phyloP scores from a whole-genome alignment of 2,888 invertebrate genomes.

The Thumatha senex region DNA sequence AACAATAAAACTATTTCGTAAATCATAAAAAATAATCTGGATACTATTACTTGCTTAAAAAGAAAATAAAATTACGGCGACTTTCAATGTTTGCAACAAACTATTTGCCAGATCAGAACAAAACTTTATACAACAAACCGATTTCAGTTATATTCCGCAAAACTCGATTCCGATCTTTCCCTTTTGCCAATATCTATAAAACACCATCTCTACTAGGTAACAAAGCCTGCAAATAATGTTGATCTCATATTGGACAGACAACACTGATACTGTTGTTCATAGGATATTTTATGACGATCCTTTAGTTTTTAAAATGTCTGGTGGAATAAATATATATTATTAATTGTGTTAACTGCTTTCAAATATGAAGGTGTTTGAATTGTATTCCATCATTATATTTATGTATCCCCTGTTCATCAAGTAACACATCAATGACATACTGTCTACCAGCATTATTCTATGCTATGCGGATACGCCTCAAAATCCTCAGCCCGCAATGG shows the following conservation, averaged over 20 bases:
- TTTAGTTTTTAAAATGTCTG: constrained; percentile 20
- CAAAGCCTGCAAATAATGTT: constrained; percentile 52
- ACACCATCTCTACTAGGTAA: constrained; percentile 53
- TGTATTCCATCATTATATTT: background rate
- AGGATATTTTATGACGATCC: constrained; percentile 29
- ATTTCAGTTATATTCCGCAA: constrained; percentile 53
- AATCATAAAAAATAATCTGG: too few relatives aligned
- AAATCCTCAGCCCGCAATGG: too few relatives aligned
- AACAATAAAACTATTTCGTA: too few relatives aligned
- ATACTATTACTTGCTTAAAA: too few relatives aligned
- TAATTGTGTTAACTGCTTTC: background rate
- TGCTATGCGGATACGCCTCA: too few relatives aligned
- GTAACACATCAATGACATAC: too few relatives aligned
- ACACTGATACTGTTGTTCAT: constrained; percentile 45
- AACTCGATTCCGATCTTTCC: constrained; percentile 53
- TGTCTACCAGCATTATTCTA: too few relatives aligned
- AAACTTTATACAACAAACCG: constrained; percentile 56
- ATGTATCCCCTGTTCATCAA: too few relatives aligned
- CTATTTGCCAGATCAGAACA: background rate
- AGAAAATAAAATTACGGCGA: too few relatives aligned
- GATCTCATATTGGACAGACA: constrained; percentile 45
- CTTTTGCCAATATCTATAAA: constrained; percentile 63
- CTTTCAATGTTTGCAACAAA: constrained; percentile 1
- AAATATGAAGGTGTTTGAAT: background rate
- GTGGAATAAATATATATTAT: constrained; percentile 9